These are phyloP conservation scores for Eclectus roratus DNA, from an alignment of 2,113 vertebrate genomes.

Conservation along the genomic window DNA sequence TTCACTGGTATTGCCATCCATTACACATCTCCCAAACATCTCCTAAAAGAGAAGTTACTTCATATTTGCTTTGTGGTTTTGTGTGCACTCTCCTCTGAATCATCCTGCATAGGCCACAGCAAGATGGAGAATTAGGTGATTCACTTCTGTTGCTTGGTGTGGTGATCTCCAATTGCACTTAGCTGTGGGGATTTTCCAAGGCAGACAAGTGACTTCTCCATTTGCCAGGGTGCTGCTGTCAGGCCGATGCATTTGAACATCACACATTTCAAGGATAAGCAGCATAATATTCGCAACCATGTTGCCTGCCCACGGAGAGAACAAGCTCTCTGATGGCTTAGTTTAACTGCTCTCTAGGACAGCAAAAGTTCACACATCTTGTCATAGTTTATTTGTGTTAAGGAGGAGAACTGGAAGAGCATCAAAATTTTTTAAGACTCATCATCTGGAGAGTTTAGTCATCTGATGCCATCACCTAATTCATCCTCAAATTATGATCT, in stretches of 20 bases:
- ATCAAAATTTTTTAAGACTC: neutral
- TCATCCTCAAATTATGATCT: neutral
- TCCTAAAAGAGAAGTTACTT: neutral
- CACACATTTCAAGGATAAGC: neutral
- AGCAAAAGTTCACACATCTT: neutral
- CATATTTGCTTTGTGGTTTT: neutral
- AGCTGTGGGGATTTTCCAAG: constrained; percentile 50
- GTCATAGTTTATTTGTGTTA: neutral
- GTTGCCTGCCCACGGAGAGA: neutral
- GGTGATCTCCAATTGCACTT: neutral
- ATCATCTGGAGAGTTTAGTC: neutral
- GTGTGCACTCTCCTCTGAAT: constrained; percentile 5
- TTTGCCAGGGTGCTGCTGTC: neutral
- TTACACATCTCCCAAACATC: neutral
- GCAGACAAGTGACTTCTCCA: constrained; percentile 13
- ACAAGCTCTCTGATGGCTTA: neutral
- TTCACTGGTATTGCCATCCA: neutral
- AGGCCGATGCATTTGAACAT: neutral
- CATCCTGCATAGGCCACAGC: neutral
- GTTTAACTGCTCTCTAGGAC: neutral
- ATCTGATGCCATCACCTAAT: neutral
- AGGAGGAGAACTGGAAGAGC: neutral
- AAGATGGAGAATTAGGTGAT: neutral
- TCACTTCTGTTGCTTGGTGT: neutral
- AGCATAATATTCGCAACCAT: neutral